Conservation (phyloP, 2,888 invertebrate genomes). For the Beris morrisii region DNA sequence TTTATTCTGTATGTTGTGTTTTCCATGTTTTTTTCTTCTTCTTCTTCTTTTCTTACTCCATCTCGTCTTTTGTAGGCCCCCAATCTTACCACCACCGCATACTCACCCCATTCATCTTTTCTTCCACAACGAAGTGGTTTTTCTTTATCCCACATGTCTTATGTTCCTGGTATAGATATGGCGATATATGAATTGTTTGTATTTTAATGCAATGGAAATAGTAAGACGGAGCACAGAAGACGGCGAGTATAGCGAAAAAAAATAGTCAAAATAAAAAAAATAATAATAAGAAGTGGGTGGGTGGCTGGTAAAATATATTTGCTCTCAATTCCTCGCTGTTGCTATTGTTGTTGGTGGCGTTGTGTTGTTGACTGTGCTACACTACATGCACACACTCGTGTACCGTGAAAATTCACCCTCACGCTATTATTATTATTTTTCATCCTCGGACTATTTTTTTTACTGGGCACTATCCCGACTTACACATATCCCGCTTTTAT, state of each 20-base stretch:
- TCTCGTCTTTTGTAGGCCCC: constrained; percentile 26
- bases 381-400: constrained; percentile 5
- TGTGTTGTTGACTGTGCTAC: constrained; percentile 16
- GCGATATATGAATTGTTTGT: constrained; percentile 25
- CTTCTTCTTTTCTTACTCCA: constrained; percentile 14
- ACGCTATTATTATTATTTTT: constrained; percentile 28
- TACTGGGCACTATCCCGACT: not conserved
- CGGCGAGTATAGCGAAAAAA: not conserved
- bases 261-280: constrained; percentile 10
- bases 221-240: not conserved
- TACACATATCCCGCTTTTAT: constrained; percentile 29
- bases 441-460: constrained; percentile 20
- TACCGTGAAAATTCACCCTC: constrained; percentile 27
- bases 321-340: constrained; percentile 15
- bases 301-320: constrained; percentile 4
- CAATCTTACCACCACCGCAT: not conserved
- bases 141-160: constrained; percentile 22
- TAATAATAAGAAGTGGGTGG: constrained; percentile 4
- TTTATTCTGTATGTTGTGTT: constrained; percentile 24
- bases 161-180: constrained; percentile 7
- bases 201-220: constrained; percentile 16
- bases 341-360: constrained; percentile 20
- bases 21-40: constrained; percentile 20
- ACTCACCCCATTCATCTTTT: constrained; percentile 8
- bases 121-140: constrained; percentile 19